Percentiles rank a stretch among this genome's conserved stretches.
These are phyloP conservation scores for Ceyx erithaca DNA, from an alignment of 2,797 vertebrate genomes.

Conservation along the genomic window DNA sequence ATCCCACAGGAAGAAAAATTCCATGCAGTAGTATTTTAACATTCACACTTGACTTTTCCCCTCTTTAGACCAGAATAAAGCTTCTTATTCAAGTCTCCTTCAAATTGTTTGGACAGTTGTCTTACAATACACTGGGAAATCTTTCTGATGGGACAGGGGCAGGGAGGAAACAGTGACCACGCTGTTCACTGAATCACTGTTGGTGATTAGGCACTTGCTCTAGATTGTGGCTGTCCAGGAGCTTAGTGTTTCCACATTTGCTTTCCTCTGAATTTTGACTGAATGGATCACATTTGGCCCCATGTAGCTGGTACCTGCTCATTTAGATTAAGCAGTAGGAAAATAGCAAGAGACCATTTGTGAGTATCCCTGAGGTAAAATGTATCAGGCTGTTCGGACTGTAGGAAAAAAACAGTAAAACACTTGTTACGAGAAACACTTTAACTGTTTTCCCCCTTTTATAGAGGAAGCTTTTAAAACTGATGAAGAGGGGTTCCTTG, in stretches of 20 bases:
- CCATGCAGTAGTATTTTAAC: too few species aligned
- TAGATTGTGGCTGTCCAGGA: neutral
- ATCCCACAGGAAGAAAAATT: too few species aligned
- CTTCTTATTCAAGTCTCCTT: neutral
- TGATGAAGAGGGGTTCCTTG: neutral
- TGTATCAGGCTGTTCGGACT: neutral
- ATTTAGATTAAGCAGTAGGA: neutral
- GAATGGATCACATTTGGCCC: neutral
- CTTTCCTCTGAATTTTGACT: neutral
- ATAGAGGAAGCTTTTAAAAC: neutral
- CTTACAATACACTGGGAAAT: neutral
- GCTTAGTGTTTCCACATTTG: neutral
- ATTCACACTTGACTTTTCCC: neutral
- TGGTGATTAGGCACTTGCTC: neutral
- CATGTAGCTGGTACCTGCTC: neutral
- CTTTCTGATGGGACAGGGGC: neutral
- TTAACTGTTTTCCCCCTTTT: neutral
- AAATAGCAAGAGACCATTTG: neutral
- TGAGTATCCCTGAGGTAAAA: neutral
- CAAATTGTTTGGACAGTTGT: neutral
- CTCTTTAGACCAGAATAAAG: slow-evolving; percentile 23
- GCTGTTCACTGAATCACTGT: neutral
- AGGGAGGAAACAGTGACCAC: neutral
- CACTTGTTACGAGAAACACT: neutral
- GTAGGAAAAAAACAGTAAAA: neutral